Evolutionary conservation across 2,888 invertebrate genomes (phyloP), one percentile per base, ranked within the genome.

Genomic region (Tridacna gigas): DNA sequence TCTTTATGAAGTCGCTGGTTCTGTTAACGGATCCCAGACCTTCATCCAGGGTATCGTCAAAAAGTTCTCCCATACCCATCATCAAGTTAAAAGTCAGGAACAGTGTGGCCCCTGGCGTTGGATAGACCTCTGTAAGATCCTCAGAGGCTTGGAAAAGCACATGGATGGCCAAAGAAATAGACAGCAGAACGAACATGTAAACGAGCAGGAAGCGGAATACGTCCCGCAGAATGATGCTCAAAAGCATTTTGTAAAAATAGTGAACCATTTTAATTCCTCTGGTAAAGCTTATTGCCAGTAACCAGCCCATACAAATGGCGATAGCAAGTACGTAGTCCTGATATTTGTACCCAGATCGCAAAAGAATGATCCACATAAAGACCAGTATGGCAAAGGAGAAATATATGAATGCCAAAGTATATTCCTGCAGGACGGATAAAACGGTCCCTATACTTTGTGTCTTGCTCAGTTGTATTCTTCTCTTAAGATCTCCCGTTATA

Each of bases 41-140:
- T 3, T 74, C 76, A 0, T 48, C 22, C 83, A 93, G 90, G 22
- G 74, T 81, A 0, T 80, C 61, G 37, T 79, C 79, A 60, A 92
- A 91, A 25, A 71, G 20, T 26, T 71, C 71, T 11, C 71, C 71
- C 71, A 71, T 71, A 4, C 71, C 71, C 71, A 94, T 84, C 93
- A 94, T 92, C 71, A 93, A 76, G 82, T 93, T 93, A 79, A 94
- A 94, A 20, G 90, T 87, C 15, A 90, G 80, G 83, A 93, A 94
- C 12, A 93, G 77, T 0, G 94, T 92, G 79, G 91, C 82, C 22
- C 89, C 85, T 0, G 91, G 86, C 11, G 86, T 88, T 0, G 88
- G 71, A 80, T 91, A 92, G 9, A 78, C 81, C 18, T 83, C 80
- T 0, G 83, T 79, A 20, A 91, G 73, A 18, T 61, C 79, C 0